phyloP scores from a whole-genome alignment of 37 sponge, comb jelly and placozoan genomes.

The Hexactinellida sp. region DNA sequence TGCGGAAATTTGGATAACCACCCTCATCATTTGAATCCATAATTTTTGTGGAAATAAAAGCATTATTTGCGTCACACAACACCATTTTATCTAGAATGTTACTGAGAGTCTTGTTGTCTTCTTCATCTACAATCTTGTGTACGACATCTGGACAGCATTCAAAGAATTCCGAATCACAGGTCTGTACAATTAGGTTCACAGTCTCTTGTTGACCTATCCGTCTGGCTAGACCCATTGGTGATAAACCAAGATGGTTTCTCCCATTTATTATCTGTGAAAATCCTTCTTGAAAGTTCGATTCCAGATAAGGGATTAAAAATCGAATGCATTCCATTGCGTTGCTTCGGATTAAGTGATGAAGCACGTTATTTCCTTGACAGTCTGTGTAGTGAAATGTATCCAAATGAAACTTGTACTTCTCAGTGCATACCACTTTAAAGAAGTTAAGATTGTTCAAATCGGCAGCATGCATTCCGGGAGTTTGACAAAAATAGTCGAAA shows the following conservation, averaged over 20 bases:
- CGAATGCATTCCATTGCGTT: neutral
- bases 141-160: conserved; percentile 1
- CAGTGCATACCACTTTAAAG: neutral
- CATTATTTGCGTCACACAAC: neutral
- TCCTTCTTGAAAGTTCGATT: neutral
- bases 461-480: neutral
- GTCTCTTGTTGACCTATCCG: neutral
- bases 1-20: neutral
- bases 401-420: neutral
- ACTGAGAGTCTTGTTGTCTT: neutral
- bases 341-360: neutral
- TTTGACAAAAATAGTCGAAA: neutral
- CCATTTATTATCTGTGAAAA: neutral
- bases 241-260: neutral
- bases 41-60: neutral
- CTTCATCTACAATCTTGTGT: neutral
- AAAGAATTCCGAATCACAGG: neutral
- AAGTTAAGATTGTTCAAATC: neutral
- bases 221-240: neutral
- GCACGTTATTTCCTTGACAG: neutral
- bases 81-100: conserved; percentile 8
- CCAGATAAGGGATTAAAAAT: neutral
- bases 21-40: conserved; percentile 1
- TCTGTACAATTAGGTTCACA: neutral
- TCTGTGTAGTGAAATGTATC: conserved; percentile 3